Percentiles rank a stretch among this genome's conserved stretches.
These are phyloP conservation scores for Epizoanthus stellaris DNA, from an alignment of 92 coral and sea anemone genomes.

Conservation along the genomic window DNA sequence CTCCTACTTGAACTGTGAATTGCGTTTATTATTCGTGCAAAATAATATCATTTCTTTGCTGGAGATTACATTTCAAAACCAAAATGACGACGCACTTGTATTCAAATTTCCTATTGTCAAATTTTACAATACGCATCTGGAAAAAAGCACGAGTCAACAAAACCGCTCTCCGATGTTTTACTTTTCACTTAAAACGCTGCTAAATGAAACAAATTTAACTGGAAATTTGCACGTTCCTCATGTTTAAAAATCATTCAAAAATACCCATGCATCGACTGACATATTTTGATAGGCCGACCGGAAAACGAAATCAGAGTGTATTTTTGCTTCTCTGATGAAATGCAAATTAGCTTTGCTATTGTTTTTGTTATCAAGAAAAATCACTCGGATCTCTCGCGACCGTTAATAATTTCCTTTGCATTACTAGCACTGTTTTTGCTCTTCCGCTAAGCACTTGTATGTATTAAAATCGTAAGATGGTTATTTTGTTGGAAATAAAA, in stretches of 20 bases:
- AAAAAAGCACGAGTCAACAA: conserved; percentile 35
- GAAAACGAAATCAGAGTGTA: conserved; percentile 47
- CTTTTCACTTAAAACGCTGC: neutral
- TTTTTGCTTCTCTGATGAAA: conserved; percentile 48
- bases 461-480: conserved; percentile 21
- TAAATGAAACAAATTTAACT: neutral
- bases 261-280: conserved; percentile 34
- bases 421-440: conserved; percentile 22
- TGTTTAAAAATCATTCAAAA: conserved; percentile 32
- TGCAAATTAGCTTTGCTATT: conserved; percentile 61
- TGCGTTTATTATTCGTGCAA: neutral
- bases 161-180: conserved; percentile 18
- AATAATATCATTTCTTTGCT: neutral
- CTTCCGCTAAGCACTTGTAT: conserved; percentile 35
- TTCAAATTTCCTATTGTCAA: conserved; percentile 72
- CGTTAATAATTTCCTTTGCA: conserved; percentile 46
- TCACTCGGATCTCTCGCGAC: conserved; percentile 55
- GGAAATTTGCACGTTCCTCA: neutral
- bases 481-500: conserved; percentile 53
- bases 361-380: conserved; percentile 60
- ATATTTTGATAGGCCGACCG: conserved; percentile 47
- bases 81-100: conserved; percentile 70
- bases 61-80: conserved; percentile 48
- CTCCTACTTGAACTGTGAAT: conserved; percentile 7
- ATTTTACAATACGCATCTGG: conserved; percentile 52